Base-by-base conservation (phyloP, 92 coral and sea anemone genomes). In the Chrysogorgia sp. region DNA sequence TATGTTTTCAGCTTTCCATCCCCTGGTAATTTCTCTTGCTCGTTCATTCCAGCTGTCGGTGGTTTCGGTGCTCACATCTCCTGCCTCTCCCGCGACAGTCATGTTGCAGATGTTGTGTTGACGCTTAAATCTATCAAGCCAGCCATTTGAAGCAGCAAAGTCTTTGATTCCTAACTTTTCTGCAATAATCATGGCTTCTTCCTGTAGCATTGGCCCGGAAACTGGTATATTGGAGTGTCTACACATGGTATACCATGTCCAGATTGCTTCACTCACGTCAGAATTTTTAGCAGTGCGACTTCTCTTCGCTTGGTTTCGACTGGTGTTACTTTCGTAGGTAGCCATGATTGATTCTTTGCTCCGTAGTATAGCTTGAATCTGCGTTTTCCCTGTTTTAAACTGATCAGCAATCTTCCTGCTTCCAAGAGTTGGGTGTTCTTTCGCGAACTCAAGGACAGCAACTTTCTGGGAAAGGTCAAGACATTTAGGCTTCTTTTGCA, bases 401-500 rank as follows among this genome's bases (percentile, higher is more conserved):
- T 68, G 77, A 67, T 80, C 78, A 35, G 50, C 78, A 65, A 67
- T 50, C 66, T 68, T 67, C 77, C 84, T 67, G 67, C 66, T 65
- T 68, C 84, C 78, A 67, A 80, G 76, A 47, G 28, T 80, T 67
- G 76, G 35, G 40, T 80, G 77, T 31, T 60, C 43, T 63, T 63
- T 48, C 48, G 69, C 85, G 61, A 31, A 70, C 58, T 81, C 70
- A 70, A 81, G 61, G 33, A 81, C 71, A 20, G 34, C 34, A 69
- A 81, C 19, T 25, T 77, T 60, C 58, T 58, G 3, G 34, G 56
- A 63, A 77, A 77, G 37, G 70, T 61, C 74, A 77, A 77, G 82
- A 77, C 72, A 77, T 77, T 77, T 77, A 59, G 20, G 82, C 40
- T 77, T 77, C 74, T 77, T 77, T 28, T 77, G 58, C 58, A 74